Evolutionary conservation across 1,140 invertebrate genomes (phyloP).

Genomic region (Trissolcus basalis): DNA sequence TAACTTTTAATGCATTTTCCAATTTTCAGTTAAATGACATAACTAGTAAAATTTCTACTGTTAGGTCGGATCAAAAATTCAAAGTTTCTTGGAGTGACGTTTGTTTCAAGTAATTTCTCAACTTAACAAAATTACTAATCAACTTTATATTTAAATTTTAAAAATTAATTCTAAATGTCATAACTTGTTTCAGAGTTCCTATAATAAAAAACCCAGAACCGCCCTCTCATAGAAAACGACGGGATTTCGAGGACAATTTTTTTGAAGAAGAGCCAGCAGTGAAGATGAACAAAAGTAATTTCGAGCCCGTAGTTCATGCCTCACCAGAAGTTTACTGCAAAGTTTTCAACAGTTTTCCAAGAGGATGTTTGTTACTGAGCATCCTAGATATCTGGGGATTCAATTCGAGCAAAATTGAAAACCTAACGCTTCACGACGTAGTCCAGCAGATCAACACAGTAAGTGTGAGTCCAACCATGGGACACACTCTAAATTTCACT

Average conservation of each 20-base stretch:
- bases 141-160: conserved; percentile 9
- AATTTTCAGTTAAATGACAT: conserved; percentile 71
- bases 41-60: conserved; percentile 63
- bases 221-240: conserved; percentile 54
- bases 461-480: conserved; percentile 79
- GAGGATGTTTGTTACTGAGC: conserved; percentile 80
- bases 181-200: conserved; percentile 65
- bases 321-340: conserved; percentile 78
- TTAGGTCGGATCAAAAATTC: conserved; percentile 50
- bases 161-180: too few species aligned
- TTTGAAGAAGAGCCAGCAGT: conserved; percentile 64
- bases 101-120: conserved; percentile 79
- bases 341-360: conserved; percentile 77
- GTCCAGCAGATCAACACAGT: conserved; percentile 79
- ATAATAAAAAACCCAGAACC: conserved; percentile 54
- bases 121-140: conserved; percentile 25
- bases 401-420: conserved; percentile 76
- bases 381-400: conserved; percentile 84
- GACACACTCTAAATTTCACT: conserved; percentile 81
- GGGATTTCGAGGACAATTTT: conserved; percentile 61
- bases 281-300: conserved; percentile 58
- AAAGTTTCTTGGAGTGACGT: conserved; percentile 78
- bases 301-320: conserved; percentile 78
- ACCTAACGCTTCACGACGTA: conserved; percentile 80
- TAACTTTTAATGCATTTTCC: conserved; percentile 4